Evolutionary conservation across 2,113 vertebrate species (phyloP), one percentile per base, ranked within the genome.

Genomic region (Eulemur rufifrons): DNA sequence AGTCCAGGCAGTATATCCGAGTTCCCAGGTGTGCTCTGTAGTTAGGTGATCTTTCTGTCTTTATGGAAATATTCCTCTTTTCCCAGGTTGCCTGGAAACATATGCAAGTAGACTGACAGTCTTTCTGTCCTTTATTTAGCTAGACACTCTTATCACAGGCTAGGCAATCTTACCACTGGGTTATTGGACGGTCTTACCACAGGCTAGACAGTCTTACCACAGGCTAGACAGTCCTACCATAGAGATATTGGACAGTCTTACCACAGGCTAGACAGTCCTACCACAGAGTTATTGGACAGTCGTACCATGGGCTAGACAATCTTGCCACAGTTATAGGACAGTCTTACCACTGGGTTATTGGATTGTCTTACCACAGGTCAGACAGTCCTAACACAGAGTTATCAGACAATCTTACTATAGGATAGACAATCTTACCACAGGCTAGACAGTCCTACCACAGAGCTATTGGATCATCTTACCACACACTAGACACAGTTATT

Each of bases 1-100:
- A 14, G 39, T 54, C 76, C 34, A 2, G 37, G 42, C 2, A 13
- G 15, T 11, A 25, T 11, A 3, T 17, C 9, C 0, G 0, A 25
- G 20, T 54, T 56, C 47, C 37, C 63, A 47, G 45, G 4, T 8
- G 39, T 47, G 7, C 66, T 66, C 7, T 32, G 15, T 7, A 2
- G 69, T 10, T 37, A 29, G 42, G 45, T 11, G 8, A 76, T 5
- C 10, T 59, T 73, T 52, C 29, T 37, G 42, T 25, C 34, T 91
- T 29, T 3, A 2, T 21, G 37, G 45, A 21, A 27, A 10, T 71
- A 37, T 1, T 83, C 20, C 45, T 69, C 47, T 10, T 80, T 63
- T 45, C 68, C 47, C 52, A 87, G 39, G 37, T 81, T 76, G 71
- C 84, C 20, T 87, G 54, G 83, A 78, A 93, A 81, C 42, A 8